Conservation (phyloP, 2,797 vertebrate genomes). For the Chromis chromis region DNA sequence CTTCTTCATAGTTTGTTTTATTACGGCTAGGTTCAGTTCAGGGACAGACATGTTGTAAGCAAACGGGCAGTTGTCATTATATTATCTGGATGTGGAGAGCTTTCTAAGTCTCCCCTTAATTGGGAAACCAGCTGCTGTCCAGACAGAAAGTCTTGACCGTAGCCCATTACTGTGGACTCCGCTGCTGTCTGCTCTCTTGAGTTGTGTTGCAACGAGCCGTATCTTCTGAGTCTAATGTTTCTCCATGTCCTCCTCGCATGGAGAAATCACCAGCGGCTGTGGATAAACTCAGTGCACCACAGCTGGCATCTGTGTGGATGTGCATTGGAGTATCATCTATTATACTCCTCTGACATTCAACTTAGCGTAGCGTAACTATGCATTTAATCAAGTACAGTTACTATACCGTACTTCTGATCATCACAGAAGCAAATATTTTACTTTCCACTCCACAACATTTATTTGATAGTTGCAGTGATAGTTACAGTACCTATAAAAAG, state of each 20-base stretch:
- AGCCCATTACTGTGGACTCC: constrained; percentile 30
- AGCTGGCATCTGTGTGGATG: constrained; percentile 24
- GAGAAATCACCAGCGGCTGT: constrained; percentile 41
- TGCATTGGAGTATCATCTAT: not conserved
- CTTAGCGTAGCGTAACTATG: not conserved
- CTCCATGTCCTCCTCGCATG: constrained; percentile 50
- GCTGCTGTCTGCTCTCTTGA: constrained; percentile 42
- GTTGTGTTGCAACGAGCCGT: constrained; percentile 64
- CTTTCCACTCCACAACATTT: not conserved
- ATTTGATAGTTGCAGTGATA: not conserved
- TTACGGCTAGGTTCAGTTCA: constrained; percentile 35
- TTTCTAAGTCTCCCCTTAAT: constrained; percentile 43
- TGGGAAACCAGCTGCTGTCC: constrained; percentile 72
- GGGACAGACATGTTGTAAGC: constrained; percentile 50
- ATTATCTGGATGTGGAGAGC: constrained; percentile 65
- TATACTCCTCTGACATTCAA: not conserved
- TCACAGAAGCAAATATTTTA: not conserved
- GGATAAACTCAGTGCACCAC: constrained; percentile 23
- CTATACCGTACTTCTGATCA: not conserved
- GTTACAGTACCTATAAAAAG: not conserved
- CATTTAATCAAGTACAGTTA: not conserved
- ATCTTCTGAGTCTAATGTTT: constrained; percentile 45
- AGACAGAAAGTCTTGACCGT: constrained; percentile 67
- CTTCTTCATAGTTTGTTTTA: constrained; percentile 28
- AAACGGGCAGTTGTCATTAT: constrained; percentile 41